A percentile compares a stretch with the other conserved stretches of the same genome.
Conservation (phyloP, 2,888 invertebrate species). For the Sepiola atlantica region DNA sequence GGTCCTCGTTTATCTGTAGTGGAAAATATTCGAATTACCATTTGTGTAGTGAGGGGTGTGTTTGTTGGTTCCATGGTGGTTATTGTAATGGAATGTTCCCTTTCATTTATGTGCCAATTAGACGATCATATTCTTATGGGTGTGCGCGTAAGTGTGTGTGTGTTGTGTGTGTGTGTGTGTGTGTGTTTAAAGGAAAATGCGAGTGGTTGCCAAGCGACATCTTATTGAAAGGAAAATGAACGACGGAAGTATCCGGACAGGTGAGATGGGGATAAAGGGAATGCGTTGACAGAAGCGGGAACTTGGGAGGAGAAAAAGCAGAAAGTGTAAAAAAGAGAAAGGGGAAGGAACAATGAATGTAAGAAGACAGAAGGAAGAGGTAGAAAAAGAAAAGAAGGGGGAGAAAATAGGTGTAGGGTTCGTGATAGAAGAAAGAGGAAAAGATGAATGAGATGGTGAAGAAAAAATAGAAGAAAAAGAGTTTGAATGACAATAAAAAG, state of each 20-base stretch:
- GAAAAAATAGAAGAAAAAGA: too few relatives aligned
- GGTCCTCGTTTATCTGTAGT: neutral
- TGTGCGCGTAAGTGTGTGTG: neutral
- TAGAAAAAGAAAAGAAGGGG: neutral
- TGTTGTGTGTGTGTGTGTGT: constrained; percentile 32
- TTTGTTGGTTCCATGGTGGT: too few relatives aligned
- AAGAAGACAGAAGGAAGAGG: neutral
- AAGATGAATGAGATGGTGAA: too few relatives aligned
- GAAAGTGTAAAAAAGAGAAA: neutral
- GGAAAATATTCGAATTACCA: too few relatives aligned
- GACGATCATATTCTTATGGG: neutral
- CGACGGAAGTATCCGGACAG: too few relatives aligned
- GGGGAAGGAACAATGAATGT: too few relatives aligned
- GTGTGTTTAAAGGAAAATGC: neutral
- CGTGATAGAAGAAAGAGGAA: too few relatives aligned
- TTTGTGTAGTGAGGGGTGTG: too few relatives aligned
- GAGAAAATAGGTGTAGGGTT: too few relatives aligned
- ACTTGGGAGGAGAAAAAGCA: neutral
- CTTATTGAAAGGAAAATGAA: too few relatives aligned
- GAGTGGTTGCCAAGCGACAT: neutral
- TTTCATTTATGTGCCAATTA: neutral
- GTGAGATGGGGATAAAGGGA: neutral
- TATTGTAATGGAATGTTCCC: neutral
- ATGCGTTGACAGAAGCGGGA: neutral
- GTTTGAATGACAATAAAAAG: too few relatives aligned